phyloP scores from a whole-genome alignment of 2,113 vertebrate species.

The Acinonyx jubatus region DNA sequence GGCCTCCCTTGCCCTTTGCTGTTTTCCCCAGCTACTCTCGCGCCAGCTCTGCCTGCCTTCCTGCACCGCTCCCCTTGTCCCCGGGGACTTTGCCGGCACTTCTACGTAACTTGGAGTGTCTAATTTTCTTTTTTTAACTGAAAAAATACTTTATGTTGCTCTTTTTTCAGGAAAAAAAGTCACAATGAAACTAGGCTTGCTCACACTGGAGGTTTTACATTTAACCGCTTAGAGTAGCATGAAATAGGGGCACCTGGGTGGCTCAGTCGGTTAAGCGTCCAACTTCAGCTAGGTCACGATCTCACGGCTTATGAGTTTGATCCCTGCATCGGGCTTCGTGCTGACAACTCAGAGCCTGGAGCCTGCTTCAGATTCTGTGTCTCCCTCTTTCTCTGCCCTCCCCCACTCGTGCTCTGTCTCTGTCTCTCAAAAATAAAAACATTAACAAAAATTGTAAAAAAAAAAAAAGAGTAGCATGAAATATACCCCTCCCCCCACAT shows the following conservation, averaged over 20 bases:
- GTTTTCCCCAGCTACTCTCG: background rate
- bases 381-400: too few relatives aligned
- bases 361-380: too few relatives aligned
- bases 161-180: background rate
- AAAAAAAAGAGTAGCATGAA: background rate
- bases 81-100: background rate
- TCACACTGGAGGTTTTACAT: background rate
- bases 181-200: background rate
- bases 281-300: too few relatives aligned
- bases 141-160: background rate
- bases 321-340: too few relatives aligned
- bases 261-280: too few relatives aligned
- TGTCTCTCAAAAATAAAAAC: too few relatives aligned
- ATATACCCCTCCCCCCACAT: rapidly evolving
- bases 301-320: too few relatives aligned
- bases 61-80: background rate
- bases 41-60: background rate
- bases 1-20: too few relatives aligned
- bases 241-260: background rate
- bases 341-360: too few relatives aligned
- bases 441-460: too few relatives aligned
- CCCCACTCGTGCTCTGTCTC: too few relatives aligned
- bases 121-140: background rate
- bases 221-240: background rate
- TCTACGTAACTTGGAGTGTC: background rate